These are phyloP conservation scores for human DNA, from an alignment of 2,113 vertebrate genomes.

Conservation along the genomic window DNA sequence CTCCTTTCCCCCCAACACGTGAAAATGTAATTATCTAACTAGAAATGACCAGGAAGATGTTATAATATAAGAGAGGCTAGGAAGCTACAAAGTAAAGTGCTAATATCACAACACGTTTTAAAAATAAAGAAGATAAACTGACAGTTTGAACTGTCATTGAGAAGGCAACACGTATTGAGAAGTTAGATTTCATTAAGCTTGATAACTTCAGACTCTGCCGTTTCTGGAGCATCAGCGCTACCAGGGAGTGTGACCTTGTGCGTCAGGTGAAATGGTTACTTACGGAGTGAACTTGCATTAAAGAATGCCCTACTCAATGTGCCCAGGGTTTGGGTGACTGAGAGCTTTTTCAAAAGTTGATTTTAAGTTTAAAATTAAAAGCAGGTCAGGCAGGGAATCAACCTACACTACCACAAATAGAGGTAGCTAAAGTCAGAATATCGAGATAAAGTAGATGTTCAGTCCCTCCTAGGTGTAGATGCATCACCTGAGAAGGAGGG, in stretches of 20 bases:
- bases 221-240: not conserved
- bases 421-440: not conserved
- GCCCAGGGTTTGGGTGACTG: not conserved
- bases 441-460: not conserved
- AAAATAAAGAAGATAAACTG: not conserved
- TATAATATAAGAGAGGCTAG: not conserved
- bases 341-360: not conserved
- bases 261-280: not conserved
- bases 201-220: not conserved
- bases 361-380: conserved; percentile 32
- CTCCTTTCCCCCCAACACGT: not conserved
- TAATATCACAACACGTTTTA: not conserved
- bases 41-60: not conserved
- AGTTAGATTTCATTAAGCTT: not conserved
- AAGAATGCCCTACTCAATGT: not conserved
- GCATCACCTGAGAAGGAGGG: not conserved
- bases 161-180: not conserved
- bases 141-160: not conserved
- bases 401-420: not conserved
- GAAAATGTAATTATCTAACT: not conserved
- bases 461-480: not conserved
- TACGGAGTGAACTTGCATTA: not conserved
- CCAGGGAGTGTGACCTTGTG: not conserved
- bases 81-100: not conserved
- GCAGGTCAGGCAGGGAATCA: not conserved